Conservation (phyloP, 2,888 invertebrate genomes). For the Hololepta plana region DNA sequence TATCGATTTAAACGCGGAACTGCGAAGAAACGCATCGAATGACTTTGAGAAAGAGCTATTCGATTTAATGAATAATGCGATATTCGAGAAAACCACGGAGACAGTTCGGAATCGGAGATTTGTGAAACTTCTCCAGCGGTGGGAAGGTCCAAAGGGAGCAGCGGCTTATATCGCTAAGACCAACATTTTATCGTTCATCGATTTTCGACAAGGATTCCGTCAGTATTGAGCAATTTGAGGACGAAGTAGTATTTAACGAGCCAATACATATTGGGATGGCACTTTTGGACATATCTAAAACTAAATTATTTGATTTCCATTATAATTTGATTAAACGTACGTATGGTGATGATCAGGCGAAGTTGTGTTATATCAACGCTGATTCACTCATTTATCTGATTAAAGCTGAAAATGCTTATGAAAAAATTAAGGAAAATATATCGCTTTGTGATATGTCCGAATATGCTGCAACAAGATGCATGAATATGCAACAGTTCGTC, state of each 20-base stretch:
- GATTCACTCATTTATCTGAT: slow-evolving; percentile 15
- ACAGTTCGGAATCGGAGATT: too few species aligned
- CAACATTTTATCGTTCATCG: slow-evolving; percentile 13
- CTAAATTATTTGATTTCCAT: slow-evolving; percentile 19
- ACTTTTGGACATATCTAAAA: slow-evolving; percentile 20
- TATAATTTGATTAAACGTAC: slow-evolving; percentile 15
- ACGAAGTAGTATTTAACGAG: slow-evolving; percentile 14
- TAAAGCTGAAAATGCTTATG: slow-evolving; percentile 17
- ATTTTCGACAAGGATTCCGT: slow-evolving; percentile 18
- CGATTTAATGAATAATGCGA: too few species aligned
- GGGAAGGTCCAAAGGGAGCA: too few species aligned
- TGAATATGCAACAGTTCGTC: too few species aligned
- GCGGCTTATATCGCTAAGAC: too few species aligned
- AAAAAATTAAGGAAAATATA: slow-evolving; percentile 10
- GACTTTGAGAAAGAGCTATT: too few species aligned
- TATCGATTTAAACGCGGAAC: too few species aligned
- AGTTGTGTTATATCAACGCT: slow-evolving; percentile 13
- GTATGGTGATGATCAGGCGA: slow-evolving; percentile 12
- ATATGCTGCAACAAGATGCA: slow-evolving; percentile 12
- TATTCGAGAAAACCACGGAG: too few species aligned
- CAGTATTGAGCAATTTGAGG: slow-evolving; percentile 15
- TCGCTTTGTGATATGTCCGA: slow-evolving; percentile 15
- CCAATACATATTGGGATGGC: slow-evolving; percentile 18
- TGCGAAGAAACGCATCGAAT: too few species aligned
- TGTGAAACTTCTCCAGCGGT: too few species aligned